These are phyloP conservation scores for Podotricha telesiphe DNA, from an alignment of 2,888 invertebrate species.

Conservation along the genomic window DNA sequence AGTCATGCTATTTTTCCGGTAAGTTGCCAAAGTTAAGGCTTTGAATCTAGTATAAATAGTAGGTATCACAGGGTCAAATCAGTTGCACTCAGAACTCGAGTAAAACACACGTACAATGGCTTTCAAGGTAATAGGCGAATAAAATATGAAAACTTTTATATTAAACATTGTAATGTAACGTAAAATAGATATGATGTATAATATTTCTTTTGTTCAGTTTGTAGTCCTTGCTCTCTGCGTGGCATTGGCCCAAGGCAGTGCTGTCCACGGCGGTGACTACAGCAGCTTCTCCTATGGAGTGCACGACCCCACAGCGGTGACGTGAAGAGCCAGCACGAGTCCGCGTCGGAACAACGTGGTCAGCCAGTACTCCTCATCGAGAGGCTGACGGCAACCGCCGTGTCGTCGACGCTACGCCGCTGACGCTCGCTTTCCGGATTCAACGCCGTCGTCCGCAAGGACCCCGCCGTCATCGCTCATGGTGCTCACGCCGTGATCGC, in stretches of 20 bases:
- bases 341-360: slow-evolving; percentile 76
- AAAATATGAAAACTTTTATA: neutral
- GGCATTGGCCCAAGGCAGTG: slow-evolving; percentile 56
- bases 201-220: slow-evolving; percentile 59
- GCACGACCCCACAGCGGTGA: slow-evolving; percentile 79
- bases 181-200: neutral
- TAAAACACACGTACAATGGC: slow-evolving; percentile 44
- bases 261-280: slow-evolving; percentile 61
- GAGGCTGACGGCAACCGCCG: slow-evolving; percentile 80
- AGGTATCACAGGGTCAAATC: slow-evolving; percentile 27
- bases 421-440: slow-evolving; percentile 75
- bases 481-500: slow-evolving; percentile 47
- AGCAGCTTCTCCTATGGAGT: slow-evolving; percentile 80
- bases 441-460: slow-evolving; percentile 81
- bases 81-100: slow-evolving; percentile 44
- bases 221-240: slow-evolving; percentile 58
- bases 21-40: slow-evolving; percentile 32
- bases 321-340: slow-evolving; percentile 76
- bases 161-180: neutral
- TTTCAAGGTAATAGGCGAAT: slow-evolving; percentile 39
- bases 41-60: slow-evolving; percentile 44
- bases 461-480: slow-evolving; percentile 58
- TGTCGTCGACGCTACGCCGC: slow-evolving; percentile 81
- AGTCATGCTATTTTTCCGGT: slow-evolving; percentile 36
- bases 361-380: slow-evolving; percentile 79